These are phyloP conservation scores for Babylonia areolata DNA, from an alignment of 1,140 invertebrate genomes.

Conservation along the genomic window DNA sequence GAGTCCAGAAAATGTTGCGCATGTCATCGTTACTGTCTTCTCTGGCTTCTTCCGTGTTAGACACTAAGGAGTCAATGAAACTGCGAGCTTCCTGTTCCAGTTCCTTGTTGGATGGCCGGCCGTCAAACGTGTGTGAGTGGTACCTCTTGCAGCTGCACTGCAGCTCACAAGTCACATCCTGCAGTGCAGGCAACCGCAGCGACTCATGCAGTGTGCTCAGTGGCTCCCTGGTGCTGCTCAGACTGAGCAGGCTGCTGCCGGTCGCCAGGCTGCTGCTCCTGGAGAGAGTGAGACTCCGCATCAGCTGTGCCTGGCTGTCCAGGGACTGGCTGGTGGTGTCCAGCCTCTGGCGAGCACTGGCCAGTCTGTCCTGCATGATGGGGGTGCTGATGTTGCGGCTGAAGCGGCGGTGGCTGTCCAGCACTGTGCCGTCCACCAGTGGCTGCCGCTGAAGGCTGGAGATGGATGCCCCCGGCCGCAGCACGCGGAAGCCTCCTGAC, in stretches of 20 bases:
- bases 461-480: not conserved
- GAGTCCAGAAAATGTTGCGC: conserved; percentile 63
- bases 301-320: not conserved
- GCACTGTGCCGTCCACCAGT: not conserved
- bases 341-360: not conserved
- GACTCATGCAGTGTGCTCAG: conserved; percentile 28
- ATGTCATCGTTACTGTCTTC: conserved; percentile 50
- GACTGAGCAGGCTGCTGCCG: not conserved
- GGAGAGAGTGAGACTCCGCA: not conserved
- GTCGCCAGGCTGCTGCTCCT: not conserved
- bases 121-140: conserved; percentile 38
- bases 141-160: conserved; percentile 42
- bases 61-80: conserved; percentile 26
- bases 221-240: not conserved
- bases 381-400: conserved; percentile 16
- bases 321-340: not conserved
- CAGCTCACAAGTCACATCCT: conserved; percentile 22
- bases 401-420: not conserved
- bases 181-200: not conserved
- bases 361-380: conserved; percentile 1
- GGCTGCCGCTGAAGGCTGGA: conserved; percentile 27
- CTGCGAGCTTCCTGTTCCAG: conserved; percentile 27
- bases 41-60: not conserved
- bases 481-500: conserved; percentile 26
- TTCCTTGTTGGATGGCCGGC: conserved; percentile 29